Percentiles rank a stretch among this genome's conserved stretches.
These are phyloP conservation scores for Porites evermanni DNA, from an alignment of 92 coral and sea anemone genomes.

Conservation along the genomic window DNA sequence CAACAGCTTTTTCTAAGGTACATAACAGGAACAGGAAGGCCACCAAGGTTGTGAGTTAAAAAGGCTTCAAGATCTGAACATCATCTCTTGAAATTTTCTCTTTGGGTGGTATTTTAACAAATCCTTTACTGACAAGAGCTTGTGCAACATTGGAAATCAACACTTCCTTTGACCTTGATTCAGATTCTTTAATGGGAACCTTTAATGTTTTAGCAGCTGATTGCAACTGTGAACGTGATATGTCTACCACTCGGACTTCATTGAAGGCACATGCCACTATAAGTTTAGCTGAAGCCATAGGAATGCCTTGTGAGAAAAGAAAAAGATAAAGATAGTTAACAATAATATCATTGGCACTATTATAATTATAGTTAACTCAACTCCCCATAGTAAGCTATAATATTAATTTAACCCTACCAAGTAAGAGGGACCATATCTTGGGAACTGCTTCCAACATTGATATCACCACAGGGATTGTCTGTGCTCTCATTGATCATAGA, in stretches of 20 bases:
- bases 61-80: slow-evolving; percentile 12
- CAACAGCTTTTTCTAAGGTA: background rate
- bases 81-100: slow-evolving; percentile 15
- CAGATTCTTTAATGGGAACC: background rate
- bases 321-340: too few relatives aligned
- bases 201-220: slow-evolving; percentile 16
- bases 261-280: slow-evolving; percentile 31
- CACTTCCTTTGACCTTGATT: slow-evolving; percentile 28
- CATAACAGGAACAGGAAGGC: slow-evolving; percentile 4
- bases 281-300: slow-evolving; percentile 3
- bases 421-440: too few relatives aligned
- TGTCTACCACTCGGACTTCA: background rate
- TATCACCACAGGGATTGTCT: too few relatives aligned
- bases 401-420: too few relatives aligned
- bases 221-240: slow-evolving; percentile 14
- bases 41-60: slow-evolving; percentile 16
- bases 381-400: too few relatives aligned
- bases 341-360: too few relatives aligned
- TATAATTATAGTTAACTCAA: too few relatives aligned
- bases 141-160: slow-evolving; percentile 18
- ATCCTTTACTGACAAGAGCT: background rate
- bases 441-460: too few relatives aligned
- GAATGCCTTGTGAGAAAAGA: too few relatives aligned
- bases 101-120: background rate
- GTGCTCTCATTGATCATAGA: too few relatives aligned